phyloP scores from a whole-genome alignment of 2,113 vertebrate genomes.

The Lanius ludovicianus region DNA sequence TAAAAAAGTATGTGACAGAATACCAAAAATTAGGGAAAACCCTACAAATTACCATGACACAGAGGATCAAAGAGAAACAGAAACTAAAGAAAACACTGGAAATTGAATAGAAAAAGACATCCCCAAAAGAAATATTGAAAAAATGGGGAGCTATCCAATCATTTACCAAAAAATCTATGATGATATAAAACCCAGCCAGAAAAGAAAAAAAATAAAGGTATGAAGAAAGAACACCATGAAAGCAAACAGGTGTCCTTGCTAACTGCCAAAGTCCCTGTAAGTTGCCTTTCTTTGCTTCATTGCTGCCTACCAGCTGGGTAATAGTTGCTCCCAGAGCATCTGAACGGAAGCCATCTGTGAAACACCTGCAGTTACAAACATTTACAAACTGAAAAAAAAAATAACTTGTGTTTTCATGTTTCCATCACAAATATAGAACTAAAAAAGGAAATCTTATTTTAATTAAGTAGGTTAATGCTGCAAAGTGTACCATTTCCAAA shows the following conservation, averaged over 20 bases:
- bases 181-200: neutral
- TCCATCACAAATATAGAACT: neutral
- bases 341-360: neutral
- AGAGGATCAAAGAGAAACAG: neutral
- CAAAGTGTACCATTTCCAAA: neutral
- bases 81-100: neutral
- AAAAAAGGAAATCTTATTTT: neutral
- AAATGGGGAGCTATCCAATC: neutral
- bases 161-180: neutral
- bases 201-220: neutral
- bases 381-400: neutral
- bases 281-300: neutral
- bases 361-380: neutral
- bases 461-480: neutral
- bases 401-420: neutral
- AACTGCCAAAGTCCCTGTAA: neutral
- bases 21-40: accelerated
- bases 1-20: neutral
- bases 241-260: neutral
- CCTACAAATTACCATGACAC: neutral
- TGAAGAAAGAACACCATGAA: neutral
- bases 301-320: neutral
- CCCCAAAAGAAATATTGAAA: neutral
- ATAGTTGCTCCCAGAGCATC: neutral
- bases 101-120: neutral